Conservation (phyloP, 2,113 vertebrate species). For the Mastomys natalensis region DNA sequence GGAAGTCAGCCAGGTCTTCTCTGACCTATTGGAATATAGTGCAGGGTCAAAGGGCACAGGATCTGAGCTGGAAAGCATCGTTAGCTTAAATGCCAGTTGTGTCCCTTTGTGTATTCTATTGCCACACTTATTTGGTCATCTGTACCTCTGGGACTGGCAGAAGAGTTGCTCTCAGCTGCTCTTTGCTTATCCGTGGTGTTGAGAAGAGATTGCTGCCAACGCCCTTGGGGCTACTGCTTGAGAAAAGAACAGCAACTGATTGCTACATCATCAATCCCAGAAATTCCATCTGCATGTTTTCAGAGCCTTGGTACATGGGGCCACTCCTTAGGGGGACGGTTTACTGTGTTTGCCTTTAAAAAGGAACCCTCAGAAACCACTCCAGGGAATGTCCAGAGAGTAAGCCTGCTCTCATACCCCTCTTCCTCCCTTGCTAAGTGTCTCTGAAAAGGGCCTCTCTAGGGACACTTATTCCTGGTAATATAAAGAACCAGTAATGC, state of each 20-base stretch:
- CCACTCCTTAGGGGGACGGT: slow-evolving; percentile 64
- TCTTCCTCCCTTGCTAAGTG: neutral
- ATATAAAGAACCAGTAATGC: slow-evolving; percentile 35
- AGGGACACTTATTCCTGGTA: slow-evolving; percentile 64
- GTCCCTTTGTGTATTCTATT: slow-evolving; percentile 48
- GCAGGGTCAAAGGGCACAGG: slow-evolving; percentile 72
- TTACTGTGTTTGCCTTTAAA: slow-evolving; percentile 64
- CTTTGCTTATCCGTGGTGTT: slow-evolving; percentile 52
- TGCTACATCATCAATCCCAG: slow-evolving; percentile 71
- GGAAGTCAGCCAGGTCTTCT: slow-evolving; percentile 69
- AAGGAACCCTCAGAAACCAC: slow-evolving; percentile 67
- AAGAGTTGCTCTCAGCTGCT: slow-evolving; percentile 33
- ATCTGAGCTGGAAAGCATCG: neutral
- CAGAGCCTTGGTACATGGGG: slow-evolving; percentile 59
- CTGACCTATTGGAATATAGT: slow-evolving; percentile 79
- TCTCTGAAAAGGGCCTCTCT: slow-evolving; percentile 64
- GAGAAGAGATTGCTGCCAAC: slow-evolving; percentile 47
- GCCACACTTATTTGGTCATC: neutral
- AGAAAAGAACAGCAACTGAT: slow-evolving; percentile 48
- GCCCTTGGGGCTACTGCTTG: neutral
- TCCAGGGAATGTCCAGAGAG: slow-evolving; percentile 60
- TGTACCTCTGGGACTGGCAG: slow-evolving; percentile 24
- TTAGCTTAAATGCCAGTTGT: slow-evolving; percentile 68
- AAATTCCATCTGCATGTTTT: slow-evolving; percentile 81
- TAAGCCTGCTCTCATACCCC: slow-evolving; percentile 10